Conservation (phyloP, 2,888 invertebrate genomes). For the Ophion ellenae region DNA sequence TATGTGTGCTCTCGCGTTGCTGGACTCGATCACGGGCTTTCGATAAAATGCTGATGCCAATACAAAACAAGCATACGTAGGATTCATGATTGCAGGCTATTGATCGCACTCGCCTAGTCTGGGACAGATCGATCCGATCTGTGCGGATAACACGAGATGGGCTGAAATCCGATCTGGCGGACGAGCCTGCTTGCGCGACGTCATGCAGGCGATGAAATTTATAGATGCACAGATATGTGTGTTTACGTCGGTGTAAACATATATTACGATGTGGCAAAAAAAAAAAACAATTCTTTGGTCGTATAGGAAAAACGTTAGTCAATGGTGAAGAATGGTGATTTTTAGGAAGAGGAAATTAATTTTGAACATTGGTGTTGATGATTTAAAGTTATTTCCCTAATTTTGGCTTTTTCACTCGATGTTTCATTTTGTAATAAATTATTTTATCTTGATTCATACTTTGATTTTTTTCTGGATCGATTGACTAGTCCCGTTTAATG, state of each 20-base stretch:
- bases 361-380: too few relatives aligned
- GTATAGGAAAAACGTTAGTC: too few relatives aligned
- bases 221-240: not conserved
- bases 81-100: slow-evolving; percentile 61
- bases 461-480: too few relatives aligned
- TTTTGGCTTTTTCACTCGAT: too few relatives aligned
- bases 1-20: not conserved
- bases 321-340: too few relatives aligned
- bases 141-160: slow-evolving; percentile 47
- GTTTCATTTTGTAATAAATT: too few relatives aligned
- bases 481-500: too few relatives aligned
- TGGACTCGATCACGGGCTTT: slow-evolving; percentile 26
- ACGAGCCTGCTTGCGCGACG: slow-evolving; percentile 23
- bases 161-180: slow-evolving; percentile 52
- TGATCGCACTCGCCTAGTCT: slow-evolving; percentile 43
- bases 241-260: not conserved
- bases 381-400: too few relatives aligned
- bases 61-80: slow-evolving; percentile 41
- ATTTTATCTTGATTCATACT: too few relatives aligned
- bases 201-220: slow-evolving; percentile 17
- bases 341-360: too few relatives aligned
- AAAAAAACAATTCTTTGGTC: too few relatives aligned
- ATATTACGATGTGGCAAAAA: too few relatives aligned
- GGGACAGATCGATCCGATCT: slow-evolving; percentile 54
- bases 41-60: slow-evolving; percentile 46